Conservation (phyloP, 2,797 vertebrate species). For the Hemibagrus guttatus region DNA sequence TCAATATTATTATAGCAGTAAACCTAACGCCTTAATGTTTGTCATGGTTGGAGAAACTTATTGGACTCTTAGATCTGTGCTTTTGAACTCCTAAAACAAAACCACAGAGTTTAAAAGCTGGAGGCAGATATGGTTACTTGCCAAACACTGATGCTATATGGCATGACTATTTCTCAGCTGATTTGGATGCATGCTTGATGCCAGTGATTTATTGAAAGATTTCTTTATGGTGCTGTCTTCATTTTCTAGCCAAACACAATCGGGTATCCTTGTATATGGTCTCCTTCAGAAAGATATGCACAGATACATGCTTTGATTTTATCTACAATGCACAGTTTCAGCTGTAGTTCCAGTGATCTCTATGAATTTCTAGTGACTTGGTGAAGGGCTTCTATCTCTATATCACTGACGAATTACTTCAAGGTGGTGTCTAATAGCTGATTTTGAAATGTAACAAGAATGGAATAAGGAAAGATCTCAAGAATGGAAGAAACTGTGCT, state of each 20-base stretch:
- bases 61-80: background rate
- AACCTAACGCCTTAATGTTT: background rate
- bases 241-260: background rate
- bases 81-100: background rate
- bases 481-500: background rate
- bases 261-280: background rate
- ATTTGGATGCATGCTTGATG: background rate
- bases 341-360: background rate
- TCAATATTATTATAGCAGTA: background rate
- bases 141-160: background rate
- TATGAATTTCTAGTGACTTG: background rate
- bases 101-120: background rate
- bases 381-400: background rate
- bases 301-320: background rate
- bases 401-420: background rate
- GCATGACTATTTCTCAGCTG: background rate
- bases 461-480: too few relatives aligned
- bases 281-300: background rate
- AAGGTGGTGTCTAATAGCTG: background rate
- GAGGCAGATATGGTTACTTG: background rate
- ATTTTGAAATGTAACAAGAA: background rate
- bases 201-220: background rate
- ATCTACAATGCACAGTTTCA: background rate
- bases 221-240: background rate
- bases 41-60: background rate